A percentile compares a stretch with the other conserved stretches of the same genome.
Conservation (phyloP, 2,113 vertebrate genomes). For the Rhinoptilus africanus region DNA sequence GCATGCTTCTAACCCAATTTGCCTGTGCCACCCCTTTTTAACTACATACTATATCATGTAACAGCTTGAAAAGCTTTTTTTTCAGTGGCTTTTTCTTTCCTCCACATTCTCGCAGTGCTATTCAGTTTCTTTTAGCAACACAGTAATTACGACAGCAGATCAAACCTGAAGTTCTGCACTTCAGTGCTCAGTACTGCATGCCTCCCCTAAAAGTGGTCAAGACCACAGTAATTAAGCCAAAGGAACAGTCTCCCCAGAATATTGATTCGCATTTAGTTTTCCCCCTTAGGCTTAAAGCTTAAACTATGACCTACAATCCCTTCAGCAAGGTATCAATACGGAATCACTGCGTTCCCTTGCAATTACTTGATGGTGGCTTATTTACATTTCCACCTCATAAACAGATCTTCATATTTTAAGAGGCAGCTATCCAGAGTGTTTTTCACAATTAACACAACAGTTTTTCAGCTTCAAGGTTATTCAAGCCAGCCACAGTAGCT, state of each 20-base stretch:
- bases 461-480: not conserved
- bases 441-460: not conserved
- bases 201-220: not conserved
- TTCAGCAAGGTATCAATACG: not conserved
- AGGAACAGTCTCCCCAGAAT: not conserved
- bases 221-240: not conserved
- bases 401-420: not conserved
- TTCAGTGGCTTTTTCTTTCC: not conserved
- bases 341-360: not conserved
- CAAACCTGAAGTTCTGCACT: not conserved
- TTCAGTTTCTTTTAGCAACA: not conserved
- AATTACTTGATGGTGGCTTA: not conserved
- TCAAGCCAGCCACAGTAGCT: not conserved
- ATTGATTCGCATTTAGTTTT: not conserved
- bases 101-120: not conserved
- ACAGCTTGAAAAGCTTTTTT: not conserved
- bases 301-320: not conserved
- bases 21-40: not conserved
- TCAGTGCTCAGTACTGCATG: not conserved
- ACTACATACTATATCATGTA: not conserved
- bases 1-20: not conserved
- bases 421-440: not conserved
- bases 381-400: not conserved
- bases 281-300: not conserved
- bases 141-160: not conserved